These are phyloP conservation scores for Zhengitettix transpicula DNA, from an alignment of 2,888 invertebrate genomes.

Conservation along the genomic window DNA sequence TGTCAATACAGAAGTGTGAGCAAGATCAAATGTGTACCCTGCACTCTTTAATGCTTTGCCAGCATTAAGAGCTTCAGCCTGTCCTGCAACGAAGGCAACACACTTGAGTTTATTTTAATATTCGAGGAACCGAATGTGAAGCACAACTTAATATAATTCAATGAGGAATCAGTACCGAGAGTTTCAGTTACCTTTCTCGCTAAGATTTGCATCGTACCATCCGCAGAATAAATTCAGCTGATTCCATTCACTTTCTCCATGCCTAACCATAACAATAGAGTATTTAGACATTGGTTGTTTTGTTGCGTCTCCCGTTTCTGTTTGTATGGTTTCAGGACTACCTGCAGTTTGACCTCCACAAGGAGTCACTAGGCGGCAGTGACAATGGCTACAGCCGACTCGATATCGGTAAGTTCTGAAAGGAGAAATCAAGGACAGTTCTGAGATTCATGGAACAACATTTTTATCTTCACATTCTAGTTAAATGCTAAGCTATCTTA, in stretches of 20 bases:
- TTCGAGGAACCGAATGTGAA: neutral
- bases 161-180: neutral
- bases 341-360: too few species aligned
- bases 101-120: too few species aligned
- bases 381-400: too few species aligned
- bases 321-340: too few species aligned
- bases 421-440: too few species aligned
- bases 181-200: conserved; percentile 30
- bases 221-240: conserved; percentile 44
- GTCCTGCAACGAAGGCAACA: conserved; percentile 29
- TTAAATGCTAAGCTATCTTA: too few species aligned
- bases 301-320: neutral
- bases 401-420: too few species aligned
- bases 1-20: conserved; percentile 63
- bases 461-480: too few species aligned
- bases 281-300: conserved; percentile 24
- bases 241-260: conserved; percentile 49
- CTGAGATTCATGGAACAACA: too few species aligned
- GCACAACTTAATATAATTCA: neutral
- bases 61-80: conserved; percentile 48
- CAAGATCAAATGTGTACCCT: conserved; percentile 56
- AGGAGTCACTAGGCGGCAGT: too few species aligned
- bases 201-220: conserved; percentile 43
- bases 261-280: conserved; percentile 47
- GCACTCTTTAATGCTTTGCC: conserved; percentile 56